Conservation (phyloP, 2,888 invertebrate genomes). For the Autographa gamma region DNA sequence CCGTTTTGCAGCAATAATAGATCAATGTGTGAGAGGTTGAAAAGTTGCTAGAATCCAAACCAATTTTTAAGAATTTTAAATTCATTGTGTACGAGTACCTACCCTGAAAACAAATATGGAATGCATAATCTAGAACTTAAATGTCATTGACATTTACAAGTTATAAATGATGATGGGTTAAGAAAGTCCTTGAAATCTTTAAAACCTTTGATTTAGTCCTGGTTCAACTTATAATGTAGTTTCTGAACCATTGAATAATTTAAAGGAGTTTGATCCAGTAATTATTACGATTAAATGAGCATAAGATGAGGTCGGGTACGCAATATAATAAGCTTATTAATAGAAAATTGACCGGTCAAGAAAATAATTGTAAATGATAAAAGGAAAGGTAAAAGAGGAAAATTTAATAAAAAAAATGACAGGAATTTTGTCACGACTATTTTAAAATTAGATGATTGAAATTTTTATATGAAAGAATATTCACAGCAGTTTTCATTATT, state of each 20-base stretch:
- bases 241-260: slow-evolving; percentile 12
- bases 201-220: slow-evolving; percentile 4
- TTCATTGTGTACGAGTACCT: no score
- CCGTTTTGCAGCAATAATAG: no score
- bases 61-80: no score
- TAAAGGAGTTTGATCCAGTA: slow-evolving; percentile 12
- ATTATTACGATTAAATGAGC: slow-evolving; percentile 3
- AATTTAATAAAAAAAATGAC: background rate
- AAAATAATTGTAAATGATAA: background rate
- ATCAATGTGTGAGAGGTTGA: no score
- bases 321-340: slow-evolving; percentile 7
- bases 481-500: slow-evolving; percentile 49
- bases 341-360: background rate
- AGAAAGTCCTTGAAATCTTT: background rate
- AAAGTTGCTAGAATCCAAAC: no score
- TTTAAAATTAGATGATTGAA: background rate
- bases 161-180: no score
- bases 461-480: slow-evolving; percentile 16
- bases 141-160: no score
- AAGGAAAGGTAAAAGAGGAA: background rate
- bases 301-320: slow-evolving; percentile 13
- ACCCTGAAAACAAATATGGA: no score
- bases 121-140: no score
- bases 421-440: background rate
- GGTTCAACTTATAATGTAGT: background rate